Base-by-base conservation (phyloP, 1,140 invertebrate species). In the Maniola jurtina region DNA sequence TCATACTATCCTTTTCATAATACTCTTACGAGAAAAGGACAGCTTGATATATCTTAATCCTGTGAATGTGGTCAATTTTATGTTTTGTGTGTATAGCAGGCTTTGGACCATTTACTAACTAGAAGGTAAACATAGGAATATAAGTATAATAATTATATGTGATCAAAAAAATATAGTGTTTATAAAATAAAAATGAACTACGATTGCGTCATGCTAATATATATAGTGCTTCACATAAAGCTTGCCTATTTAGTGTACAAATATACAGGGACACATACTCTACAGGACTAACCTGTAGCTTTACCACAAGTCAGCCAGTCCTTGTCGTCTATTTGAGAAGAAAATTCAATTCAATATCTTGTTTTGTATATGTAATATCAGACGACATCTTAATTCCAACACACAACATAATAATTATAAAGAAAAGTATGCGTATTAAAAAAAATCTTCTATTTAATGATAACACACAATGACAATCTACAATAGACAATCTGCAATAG, bases 291-390 rank as follows among this genome's bases (percentile, higher is more conserved):
- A 90, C 88, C 88, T 90, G 82, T 84, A 76, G 78, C 79, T 88
- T 90, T 90, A 79, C 88, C 88, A 87, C 86, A 90, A 90, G 79
- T 84, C 85, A 89, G 79, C 88, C 88, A 90, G 77, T 90, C 88
- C 86, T 90, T 90, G 88, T 90, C 88, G 80, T 90, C 86, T 90
- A 86, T 79, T 80, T 71, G 71, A 75, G 72, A 82, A 79, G 47
- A 86, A 76, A 76, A 79, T 72, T 61, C 62, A 77, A 69, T 83
- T 76, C 72, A 76, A 79, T 75, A 62, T 64, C 40, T 66, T 62
- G 36, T 40, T 56, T 55, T 56, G n/a, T 13, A 35, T 56, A 25
- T 25, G 25, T 25, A 25, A 25, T 25, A 25, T 2, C 1, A 45
- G 42, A 45, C 13, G 42, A 45, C 42, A 45, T 13, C 1, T 25